Evolutionary conservation across 2,888 invertebrate species (phyloP), one percentile per base, ranked within the genome.

Genomic region (Coecobrya sp.): DNA sequence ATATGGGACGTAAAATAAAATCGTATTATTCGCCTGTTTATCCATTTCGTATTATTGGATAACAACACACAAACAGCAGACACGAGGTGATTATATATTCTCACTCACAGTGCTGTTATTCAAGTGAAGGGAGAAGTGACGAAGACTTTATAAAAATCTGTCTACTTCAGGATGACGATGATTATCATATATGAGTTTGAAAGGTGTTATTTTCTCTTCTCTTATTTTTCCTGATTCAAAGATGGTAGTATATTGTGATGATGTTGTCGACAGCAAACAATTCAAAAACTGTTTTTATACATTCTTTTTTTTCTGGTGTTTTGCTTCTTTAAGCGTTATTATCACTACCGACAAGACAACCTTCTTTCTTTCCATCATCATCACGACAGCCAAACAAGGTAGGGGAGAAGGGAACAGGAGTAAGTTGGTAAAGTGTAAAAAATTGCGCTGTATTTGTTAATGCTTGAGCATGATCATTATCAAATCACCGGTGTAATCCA

Each of bases 171-270:
- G 70, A 70, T 42, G 42, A 79, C 52, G 22, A 82, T 62, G 82
- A 82, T 82, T n/a, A 59, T 82, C 62, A 62, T 59, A 62, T 59
- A n/a, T 13, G 82, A 16, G 52, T 79, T 76, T 88, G 88, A 88
- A 88, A 88, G 88, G 68, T 88, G 81, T 81, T 81, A 88, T 88
- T 88, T 88, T 81, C 81, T 70, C 49, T 59, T 81, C 88, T 59
- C 42, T 19, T 36, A 19, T 19, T 62, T 59, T 62, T 82, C 16
- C 36, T 73, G 68, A 85, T 68, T 81, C 81, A 81, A 79, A 13
- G 70, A 70, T 19, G 36, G n/a, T n/a, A n/a, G n/a, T n/a, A n/a
- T n/a, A n/a, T n/a, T n/a, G n/a, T 70, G 36, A 36, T 52, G 79
- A 79, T 81, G 81, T 55, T 81, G 81, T 30, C 81, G 55, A 1